Base-by-base conservation (phyloP, 2,797 vertebrate species). In the Brachyrhaphis roseni region DNA sequence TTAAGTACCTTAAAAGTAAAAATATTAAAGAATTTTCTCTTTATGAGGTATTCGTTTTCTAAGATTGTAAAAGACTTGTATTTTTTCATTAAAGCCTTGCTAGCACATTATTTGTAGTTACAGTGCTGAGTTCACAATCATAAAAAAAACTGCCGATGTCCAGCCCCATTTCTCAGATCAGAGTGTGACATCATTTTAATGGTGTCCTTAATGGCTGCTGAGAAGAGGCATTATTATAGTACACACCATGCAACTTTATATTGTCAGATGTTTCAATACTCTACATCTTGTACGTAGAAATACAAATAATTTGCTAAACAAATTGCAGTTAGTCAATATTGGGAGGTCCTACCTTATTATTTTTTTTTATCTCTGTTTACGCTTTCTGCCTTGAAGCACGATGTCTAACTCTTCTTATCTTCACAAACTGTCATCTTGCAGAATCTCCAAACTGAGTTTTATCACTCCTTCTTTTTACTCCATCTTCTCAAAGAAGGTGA, bases 141-240 rank as follows among this genome's bases (percentile, higher is more conserved):
- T 23, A 43, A 34, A 78, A 45, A 86, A 81, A 86, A 83, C 78
- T 92, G 90, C 82, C 78, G 81, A 89, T 80, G 77, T 91, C 83
- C 81, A 82, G 20, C 74, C 89, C 90, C 84, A 88, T 87, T 84
- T 83, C 84, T 81, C 82, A 79, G 75, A 68, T 79, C 74, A 80
- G 83, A 82, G 86, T 76, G 82, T 90, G 90, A 92, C 92, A 87
- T 93, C 91, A 92, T 88, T 79, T 81, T 86, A 90, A 89, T 82
- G 81, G 71, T 39, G 78, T 89, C 77, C 77, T 86, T 57, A 76
- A 73, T 11, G 4, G 71, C 75, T 83, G 55, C 59, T 43, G n/a
- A 28, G 66, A 75, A 15, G 10, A 68, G 64, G 26, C 7, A 13
- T 49, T 8, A 20, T 31, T 43, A 49, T 1, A 6, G 75, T 1